Conservation (phyloP, 2,113 vertebrate species). For the Ondatra zibethicus region DNA sequence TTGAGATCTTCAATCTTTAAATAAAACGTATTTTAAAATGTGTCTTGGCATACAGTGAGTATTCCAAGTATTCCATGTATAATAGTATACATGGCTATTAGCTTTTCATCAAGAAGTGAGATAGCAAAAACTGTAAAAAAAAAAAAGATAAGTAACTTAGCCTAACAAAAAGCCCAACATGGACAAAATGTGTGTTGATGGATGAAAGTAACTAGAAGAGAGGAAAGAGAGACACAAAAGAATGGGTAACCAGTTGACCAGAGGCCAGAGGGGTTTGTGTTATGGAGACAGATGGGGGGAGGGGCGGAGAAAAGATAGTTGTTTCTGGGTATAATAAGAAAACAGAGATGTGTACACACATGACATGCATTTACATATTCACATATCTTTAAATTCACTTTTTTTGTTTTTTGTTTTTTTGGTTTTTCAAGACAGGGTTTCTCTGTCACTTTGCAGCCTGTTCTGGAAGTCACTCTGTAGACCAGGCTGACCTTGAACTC, state of each 20-base stretch:
- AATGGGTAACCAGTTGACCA: background rate
- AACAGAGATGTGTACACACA: background rate
- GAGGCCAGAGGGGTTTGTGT: background rate
- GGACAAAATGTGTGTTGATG: background rate
- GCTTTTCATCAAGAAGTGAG: background rate
- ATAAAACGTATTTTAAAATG: background rate
- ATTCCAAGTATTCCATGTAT: too few species aligned
- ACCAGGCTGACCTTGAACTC: too few species aligned
- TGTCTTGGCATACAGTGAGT: background rate
- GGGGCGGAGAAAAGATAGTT: too few species aligned
- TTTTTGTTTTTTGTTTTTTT: too few species aligned
- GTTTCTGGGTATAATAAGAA: background rate
- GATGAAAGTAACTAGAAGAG: background rate
- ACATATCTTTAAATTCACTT: background rate
- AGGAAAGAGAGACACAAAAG: background rate
- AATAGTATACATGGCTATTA: background rate
- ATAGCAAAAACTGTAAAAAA: background rate
- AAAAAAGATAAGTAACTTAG: background rate
- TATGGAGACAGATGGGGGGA: too few species aligned
- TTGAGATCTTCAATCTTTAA: background rate
- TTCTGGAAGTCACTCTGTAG: too few species aligned
- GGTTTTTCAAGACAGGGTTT: too few species aligned
- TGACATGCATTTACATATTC: too few species aligned
- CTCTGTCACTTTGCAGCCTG: too few species aligned
- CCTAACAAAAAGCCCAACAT: background rate